These are phyloP conservation scores for Amblyornis subalaris DNA, from an alignment of 2,113 vertebrate species.

Conservation along the genomic window DNA sequence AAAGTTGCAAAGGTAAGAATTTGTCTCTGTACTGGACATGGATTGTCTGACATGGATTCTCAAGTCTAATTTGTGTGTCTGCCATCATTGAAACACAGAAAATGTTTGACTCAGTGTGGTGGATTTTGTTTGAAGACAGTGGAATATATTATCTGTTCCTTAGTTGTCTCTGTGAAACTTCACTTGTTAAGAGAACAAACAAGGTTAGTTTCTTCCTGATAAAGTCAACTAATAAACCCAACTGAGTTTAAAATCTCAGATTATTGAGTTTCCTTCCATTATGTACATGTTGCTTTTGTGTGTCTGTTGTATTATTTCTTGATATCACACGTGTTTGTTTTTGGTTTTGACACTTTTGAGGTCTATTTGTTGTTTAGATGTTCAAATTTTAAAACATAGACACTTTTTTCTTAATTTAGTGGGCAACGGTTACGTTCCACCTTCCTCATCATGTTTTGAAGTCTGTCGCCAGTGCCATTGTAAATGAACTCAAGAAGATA, in stretches of 20 bases:
- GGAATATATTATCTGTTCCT: background rate
- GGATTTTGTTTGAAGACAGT: background rate
- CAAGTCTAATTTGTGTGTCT: background rate
- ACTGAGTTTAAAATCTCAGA: background rate
- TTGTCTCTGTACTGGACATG: background rate
- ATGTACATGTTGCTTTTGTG: background rate
- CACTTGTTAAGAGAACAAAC: background rate
- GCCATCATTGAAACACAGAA: background rate
- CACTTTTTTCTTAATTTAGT: conserved; percentile 70
- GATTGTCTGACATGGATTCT: background rate
- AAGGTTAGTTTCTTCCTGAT: background rate
- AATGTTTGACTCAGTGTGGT: background rate
- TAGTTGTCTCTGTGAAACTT: background rate
- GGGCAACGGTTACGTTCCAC: conserved; percentile 97
- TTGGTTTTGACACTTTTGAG: background rate
- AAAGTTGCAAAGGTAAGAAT: conserved; percentile 97
- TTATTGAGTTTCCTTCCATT: background rate
- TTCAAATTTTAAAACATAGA: background rate
- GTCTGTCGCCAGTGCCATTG: conserved; percentile 90
- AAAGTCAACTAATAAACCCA: background rate
- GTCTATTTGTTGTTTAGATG: background rate
- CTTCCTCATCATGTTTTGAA: conserved; percentile 97
- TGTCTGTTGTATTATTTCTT: background rate
- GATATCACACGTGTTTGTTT: background rate
- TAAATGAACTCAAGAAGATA: conserved; percentile 98